Conservation (phyloP, 2,113 vertebrate species). For the Orientallactaga bullata region DNA sequence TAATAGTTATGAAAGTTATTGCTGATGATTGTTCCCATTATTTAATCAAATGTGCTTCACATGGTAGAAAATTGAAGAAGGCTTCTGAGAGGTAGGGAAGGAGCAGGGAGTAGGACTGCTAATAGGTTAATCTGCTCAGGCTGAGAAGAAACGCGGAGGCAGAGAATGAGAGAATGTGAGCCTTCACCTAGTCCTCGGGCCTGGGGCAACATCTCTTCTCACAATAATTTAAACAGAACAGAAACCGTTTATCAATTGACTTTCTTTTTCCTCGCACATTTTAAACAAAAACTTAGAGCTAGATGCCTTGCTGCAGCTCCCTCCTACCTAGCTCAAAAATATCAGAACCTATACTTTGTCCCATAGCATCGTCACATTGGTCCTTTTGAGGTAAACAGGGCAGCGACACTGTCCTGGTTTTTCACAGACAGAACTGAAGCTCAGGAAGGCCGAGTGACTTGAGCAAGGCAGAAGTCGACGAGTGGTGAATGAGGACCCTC, state of each 20-base stretch:
- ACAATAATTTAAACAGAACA: slow-evolving; percentile 16
- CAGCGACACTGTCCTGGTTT: background rate
- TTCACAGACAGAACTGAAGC: background rate
- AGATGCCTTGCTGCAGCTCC: background rate
- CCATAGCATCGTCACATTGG: background rate
- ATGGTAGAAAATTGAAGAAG: background rate
- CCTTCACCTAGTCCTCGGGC: background rate
- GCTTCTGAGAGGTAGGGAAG: background rate
- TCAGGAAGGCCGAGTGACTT: slow-evolving; percentile 15
- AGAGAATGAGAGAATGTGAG: background rate
- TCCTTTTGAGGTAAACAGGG: background rate
- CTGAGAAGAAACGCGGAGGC: background rate
- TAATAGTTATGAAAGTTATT: slow-evolving; percentile 26
- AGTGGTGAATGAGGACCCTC: background rate
- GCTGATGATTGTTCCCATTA: background rate
- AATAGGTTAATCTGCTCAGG: background rate
- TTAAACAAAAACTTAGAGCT: slow-evolving; percentile 23
- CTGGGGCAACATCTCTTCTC: background rate
- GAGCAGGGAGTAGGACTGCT: background rate
- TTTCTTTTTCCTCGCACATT: background rate
- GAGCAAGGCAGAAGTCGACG: background rate
- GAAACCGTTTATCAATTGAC: background rate
- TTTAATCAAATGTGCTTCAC: background rate
- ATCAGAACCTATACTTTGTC: background rate
- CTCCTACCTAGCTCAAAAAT: background rate